phyloP scores from a whole-genome alignment of 2,113 vertebrate genomes.

The Pelobates fuscus region DNA sequence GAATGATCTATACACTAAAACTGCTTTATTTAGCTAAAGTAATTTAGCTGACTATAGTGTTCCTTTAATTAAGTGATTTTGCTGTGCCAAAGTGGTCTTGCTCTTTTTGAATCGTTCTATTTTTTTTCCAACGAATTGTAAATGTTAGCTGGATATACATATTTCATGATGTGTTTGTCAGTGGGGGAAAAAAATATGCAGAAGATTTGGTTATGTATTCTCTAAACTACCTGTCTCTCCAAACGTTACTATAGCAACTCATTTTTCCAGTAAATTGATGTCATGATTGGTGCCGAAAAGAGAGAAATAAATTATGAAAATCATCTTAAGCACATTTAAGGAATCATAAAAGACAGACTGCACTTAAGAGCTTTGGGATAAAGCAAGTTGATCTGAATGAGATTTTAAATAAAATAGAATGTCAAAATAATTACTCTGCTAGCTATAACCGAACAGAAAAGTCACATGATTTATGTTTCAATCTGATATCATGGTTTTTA shows the following conservation, averaged over 20 bases:
- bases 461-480: too few species aligned
- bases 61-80: not conserved
- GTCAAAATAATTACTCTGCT: too few species aligned
- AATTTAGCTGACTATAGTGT: too few species aligned
- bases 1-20: too few species aligned
- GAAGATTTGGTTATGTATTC: not conserved
- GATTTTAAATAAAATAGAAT: too few species aligned
- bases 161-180: not conserved
- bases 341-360: not conserved
- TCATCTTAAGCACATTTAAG: conserved; percentile 15
- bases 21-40: too few species aligned
- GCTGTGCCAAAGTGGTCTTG: not conserved
- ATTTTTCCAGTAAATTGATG: conserved; percentile 28
- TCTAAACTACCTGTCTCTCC: conserved; percentile 3
- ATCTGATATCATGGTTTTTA: too few species aligned
- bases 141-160: not conserved
- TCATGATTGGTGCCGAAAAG: conserved; percentile 27
- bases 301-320: conserved; percentile 2
- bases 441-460: too few species aligned
- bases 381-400: too few species aligned
- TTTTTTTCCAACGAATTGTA: not conserved
- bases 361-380: too few species aligned
- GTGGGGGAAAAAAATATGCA: not conserved
- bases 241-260: conserved; percentile 19
- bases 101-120: not conserved